Percentiles rank a stretch among this genome's conserved stretches.
Conservation (phyloP, 2,797 vertebrate species). For the Spondyliosoma cantharus region DNA sequence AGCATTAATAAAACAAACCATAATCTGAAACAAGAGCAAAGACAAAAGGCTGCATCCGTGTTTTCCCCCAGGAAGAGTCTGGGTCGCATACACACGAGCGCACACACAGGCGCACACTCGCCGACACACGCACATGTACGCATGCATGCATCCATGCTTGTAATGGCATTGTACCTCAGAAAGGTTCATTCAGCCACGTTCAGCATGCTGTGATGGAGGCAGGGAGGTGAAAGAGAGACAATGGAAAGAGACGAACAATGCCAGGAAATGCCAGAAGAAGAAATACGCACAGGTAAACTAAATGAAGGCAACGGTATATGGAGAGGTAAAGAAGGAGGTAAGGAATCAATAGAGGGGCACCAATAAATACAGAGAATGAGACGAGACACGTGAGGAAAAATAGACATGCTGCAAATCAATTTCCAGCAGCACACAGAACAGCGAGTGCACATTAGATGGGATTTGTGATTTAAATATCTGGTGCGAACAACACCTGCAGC, state of each 20-base stretch:
- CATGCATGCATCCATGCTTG: slow-evolving; percentile 70
- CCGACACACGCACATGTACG: slow-evolving; percentile 21
- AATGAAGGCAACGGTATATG: slow-evolving; percentile 12
- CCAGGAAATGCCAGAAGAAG: slow-evolving; percentile 15
- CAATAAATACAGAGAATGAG: slow-evolving; percentile 15
- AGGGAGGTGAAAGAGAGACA: slow-evolving; percentile 32
- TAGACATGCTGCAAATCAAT: slow-evolving; percentile 7
- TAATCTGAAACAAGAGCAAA: slow-evolving; percentile 80
- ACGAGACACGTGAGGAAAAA: background rate
- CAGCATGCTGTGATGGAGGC: slow-evolving; percentile 60
- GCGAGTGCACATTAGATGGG: background rate
- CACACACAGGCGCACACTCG: slow-evolving; percentile 17
- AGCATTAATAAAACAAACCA: slow-evolving; percentile 82
- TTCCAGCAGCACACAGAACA: slow-evolving; percentile 22
- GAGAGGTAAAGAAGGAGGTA: background rate
- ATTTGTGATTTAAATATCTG: slow-evolving; percentile 32
- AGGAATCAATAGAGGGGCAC: slow-evolving; percentile 12
- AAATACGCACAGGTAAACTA: background rate
- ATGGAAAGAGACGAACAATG: background rate
- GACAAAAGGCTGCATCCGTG: slow-evolving; percentile 78
- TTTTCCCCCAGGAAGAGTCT: slow-evolving; percentile 72
- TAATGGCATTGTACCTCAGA: slow-evolving; percentile 77
- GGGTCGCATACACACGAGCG: slow-evolving; percentile 26
- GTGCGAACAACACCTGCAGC: background rate
- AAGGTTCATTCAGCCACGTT: slow-evolving; percentile 77